phyloP scores from a whole-genome alignment of 2,888 invertebrate genomes.

The Megamerina dolium region DNA sequence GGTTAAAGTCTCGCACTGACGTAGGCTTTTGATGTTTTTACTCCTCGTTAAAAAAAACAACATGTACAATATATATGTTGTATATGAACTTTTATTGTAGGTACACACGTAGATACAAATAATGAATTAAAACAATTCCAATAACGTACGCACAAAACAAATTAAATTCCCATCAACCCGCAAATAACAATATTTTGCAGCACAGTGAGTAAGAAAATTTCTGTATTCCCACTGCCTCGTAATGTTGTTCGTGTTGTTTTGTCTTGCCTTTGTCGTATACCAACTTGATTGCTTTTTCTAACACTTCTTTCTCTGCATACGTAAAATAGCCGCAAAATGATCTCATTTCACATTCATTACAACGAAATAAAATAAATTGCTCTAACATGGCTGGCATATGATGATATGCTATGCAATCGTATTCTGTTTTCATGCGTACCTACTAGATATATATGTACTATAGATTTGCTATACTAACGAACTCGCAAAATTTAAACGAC shows the following conservation, averaged over 20 bases:
- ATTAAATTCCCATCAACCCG: constrained; percentile 18
- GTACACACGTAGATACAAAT: no score
- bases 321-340: constrained; percentile 11
- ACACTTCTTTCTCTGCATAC: constrained; percentile 2
- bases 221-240: constrained; percentile 6
- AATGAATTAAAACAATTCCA: background rate
- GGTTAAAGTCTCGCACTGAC: no score
- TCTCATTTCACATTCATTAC: constrained; percentile 16
- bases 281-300: background rate
- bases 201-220: constrained; percentile 11
- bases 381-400: constrained; percentile 9
- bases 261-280: background rate
- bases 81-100: no score
- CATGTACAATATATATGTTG: no score
- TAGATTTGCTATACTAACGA: background rate
- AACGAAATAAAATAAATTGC: constrained; percentile 12
- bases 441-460: no score
- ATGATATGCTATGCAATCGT: constrained; percentile 8
- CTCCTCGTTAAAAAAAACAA: no score
- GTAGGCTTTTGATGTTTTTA: no score
- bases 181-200: constrained; percentile 15
- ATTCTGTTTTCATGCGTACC: no score
- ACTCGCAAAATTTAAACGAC: background rate
- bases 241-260: background rate
- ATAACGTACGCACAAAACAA: constrained; percentile 2